These are phyloP conservation scores for Melinopterus prodromus DNA, from an alignment of 2,888 invertebrate genomes.

Conservation along the genomic window DNA sequence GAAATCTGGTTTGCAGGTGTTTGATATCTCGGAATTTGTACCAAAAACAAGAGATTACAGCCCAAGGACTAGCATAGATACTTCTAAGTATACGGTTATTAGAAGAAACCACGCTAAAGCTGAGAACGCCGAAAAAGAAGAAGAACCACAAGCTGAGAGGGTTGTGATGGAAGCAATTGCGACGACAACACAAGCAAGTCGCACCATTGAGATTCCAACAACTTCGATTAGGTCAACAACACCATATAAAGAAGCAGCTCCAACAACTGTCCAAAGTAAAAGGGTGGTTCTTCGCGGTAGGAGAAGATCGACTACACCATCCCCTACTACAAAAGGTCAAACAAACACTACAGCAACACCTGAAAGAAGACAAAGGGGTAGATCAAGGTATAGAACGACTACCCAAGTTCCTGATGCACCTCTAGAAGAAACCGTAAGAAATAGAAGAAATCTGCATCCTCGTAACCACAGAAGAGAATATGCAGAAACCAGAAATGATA, in stretches of 20 bases:
- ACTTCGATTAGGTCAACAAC: conserved; percentile 42
- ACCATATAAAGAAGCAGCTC: conserved; percentile 31
- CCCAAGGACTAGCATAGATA: conserved; percentile 55
- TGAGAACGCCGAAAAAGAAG: conserved; percentile 18
- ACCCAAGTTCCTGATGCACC: not conserved
- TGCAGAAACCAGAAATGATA: conserved; percentile 15
- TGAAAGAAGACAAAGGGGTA: conserved; percentile 21
- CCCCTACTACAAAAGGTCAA: conserved; percentile 8
- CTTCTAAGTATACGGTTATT: conserved; percentile 58
- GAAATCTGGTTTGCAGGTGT: conserved; percentile 49
- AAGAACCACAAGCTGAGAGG: conserved; percentile 31
- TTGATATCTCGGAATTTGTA: conserved; percentile 56
- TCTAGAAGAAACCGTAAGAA: conserved; percentile 29
- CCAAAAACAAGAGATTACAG: conserved; percentile 54
- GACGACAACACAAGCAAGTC: conserved; percentile 35
- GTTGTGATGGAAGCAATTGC: conserved; percentile 24
- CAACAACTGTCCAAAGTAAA: conserved; percentile 10
- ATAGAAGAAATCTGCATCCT: conserved; percentile 28
- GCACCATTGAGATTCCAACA: conserved; percentile 35
- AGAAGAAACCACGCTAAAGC: conserved; percentile 44
- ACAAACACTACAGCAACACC: not conserved
- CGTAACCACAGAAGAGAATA: conserved; percentile 27
- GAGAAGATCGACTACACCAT: conserved; percentile 21
- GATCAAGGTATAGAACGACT: conserved; percentile 22
- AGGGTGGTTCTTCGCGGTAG: conserved; percentile 20